Evolutionary conservation across 2,113 vertebrate genomes (phyloP), one percentile per base, ranked within the genome.

Genomic region (Aldabrachelys gigantea): DNA sequence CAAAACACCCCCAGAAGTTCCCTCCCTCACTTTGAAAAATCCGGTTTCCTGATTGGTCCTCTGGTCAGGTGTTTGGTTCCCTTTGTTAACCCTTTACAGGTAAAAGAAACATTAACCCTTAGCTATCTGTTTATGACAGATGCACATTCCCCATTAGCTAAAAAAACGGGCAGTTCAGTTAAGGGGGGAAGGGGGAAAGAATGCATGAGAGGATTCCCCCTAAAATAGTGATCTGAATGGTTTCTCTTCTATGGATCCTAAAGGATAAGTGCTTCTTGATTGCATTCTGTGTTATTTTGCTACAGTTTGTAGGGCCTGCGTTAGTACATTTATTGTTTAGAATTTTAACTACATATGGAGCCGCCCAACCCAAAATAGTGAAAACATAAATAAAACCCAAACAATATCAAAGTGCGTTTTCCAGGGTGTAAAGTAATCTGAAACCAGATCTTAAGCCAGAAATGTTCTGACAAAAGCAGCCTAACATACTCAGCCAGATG

Each of bases 401-500:
- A 25, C 53, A 38, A 81, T 1, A 1, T 1, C 25, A 85, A 6
- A 0, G 5, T 86, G 57, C 7, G 1, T 78, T 44, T 65, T 89
- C 6, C 89, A 24, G 49, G 44, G 38, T 44, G 80, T 84, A 52
- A 91, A 86, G 50, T 27, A 57, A 16, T 12, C 82, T 59, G 25
- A 91, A 91, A 59, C 89, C 47, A 84, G 38, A 80, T 4, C 31
- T 79, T 84, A 49, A 14, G 12, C 38, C 57, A 94, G 65, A 95
- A 95, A 88, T 25, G 6, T 2, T 5, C 89, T 59, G 78, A 44
- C 4, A 35, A 72, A 89, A 52, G 41, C 82, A 79, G 50, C 88
- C 91, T 59, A 75, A 79, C 38, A 65, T 7, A 86, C 88, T 91
- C 49, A 35, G 85, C 62, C 85, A 24, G 88, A 86, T 84, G 87